Evolutionary conservation across 2,797 vertebrate species (phyloP).

Genomic region (Gadopsis marmoratus): DNA sequence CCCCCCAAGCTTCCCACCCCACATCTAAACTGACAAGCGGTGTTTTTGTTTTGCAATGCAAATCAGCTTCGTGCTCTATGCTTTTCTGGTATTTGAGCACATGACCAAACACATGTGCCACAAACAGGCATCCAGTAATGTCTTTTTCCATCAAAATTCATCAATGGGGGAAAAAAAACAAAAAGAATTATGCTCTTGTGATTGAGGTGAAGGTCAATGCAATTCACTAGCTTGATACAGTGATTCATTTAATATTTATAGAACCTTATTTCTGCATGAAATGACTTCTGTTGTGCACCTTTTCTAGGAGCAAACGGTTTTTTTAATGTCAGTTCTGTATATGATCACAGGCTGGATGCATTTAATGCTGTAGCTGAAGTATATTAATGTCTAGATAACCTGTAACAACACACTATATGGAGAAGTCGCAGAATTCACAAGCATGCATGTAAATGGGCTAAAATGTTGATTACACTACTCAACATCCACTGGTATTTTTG

Average conservation of each 20-base stretch:
- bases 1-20: conserved; percentile 19
- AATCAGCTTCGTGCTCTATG: conserved; percentile 51
- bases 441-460: background rate
- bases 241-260: conserved; percentile 51
- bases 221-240: conserved; percentile 24
- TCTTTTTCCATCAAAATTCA: conserved; percentile 41
- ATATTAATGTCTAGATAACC: background rate
- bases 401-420: background rate
- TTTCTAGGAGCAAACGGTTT: background rate
- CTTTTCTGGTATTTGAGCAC: conserved; percentile 55
- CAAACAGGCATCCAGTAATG: conserved; percentile 43
- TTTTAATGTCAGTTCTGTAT: background rate
- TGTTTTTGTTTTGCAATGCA: conserved; percentile 67
- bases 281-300: background rate
- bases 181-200: conserved; percentile 1
- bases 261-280: conserved; percentile 19
- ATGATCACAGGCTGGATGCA: background rate
- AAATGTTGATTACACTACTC: background rate
- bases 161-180: conserved; percentile 6
- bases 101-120: conserved; percentile 58
- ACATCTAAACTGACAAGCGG: conserved; percentile 51
- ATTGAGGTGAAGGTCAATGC: conserved; percentile 39
- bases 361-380: background rate
- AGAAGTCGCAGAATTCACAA: background rate
- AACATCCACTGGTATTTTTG: background rate